Conservation (phyloP, 2,113 vertebrate genomes). For the Erythrocercus mccallii region DNA sequence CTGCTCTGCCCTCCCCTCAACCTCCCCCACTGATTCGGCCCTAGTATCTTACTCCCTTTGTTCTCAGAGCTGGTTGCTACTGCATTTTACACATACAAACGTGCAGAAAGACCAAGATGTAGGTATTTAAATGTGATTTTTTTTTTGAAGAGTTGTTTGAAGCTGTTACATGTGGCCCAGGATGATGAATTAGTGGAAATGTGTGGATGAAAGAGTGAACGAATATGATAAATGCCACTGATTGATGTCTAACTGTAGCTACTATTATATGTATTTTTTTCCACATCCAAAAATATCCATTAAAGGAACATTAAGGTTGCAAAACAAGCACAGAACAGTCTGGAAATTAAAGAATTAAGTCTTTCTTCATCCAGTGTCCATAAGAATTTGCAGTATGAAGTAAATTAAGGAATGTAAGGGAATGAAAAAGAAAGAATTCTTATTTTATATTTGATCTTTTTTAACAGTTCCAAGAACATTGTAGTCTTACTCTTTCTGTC, state of each 20-base stretch:
- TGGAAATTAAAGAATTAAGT: neutral
- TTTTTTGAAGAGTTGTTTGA: neutral
- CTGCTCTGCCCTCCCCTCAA: neutral
- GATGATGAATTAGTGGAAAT: neutral
- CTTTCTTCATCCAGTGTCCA: neutral
- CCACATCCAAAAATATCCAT: neutral
- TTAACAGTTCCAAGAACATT: neutral
- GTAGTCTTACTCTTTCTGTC: neutral
- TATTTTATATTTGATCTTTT: neutral
- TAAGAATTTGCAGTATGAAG: neutral
- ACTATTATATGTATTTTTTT: neutral
- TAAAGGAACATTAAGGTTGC: neutral
- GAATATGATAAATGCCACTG: neutral
- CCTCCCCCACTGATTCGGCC: fast-evolving
- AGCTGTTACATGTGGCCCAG: neutral
- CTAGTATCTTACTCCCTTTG: neutral
- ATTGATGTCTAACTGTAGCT: neutral
- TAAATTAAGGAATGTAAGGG: neutral
- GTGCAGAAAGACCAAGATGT: neutral
- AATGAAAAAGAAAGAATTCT: neutral
- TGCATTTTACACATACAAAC: neutral
- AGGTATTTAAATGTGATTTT: neutral
- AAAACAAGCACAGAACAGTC: neutral
- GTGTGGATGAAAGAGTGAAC: neutral
- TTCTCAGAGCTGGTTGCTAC: neutral